Base-by-base conservation (phyloP, 1,140 invertebrate genomes). In the Apis florea region DNA sequence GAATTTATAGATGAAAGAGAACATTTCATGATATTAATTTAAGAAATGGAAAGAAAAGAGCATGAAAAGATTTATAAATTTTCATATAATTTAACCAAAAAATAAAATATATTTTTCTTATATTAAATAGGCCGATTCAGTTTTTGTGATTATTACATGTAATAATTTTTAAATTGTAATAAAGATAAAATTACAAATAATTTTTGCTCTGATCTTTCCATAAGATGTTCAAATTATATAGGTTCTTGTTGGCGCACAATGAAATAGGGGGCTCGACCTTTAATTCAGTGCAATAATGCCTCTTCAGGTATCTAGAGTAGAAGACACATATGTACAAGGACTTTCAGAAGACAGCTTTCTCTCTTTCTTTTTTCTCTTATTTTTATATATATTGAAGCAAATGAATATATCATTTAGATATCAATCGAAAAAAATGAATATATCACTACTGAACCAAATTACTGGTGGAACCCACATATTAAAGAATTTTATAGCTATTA, bases 191-290 rank as follows among this genome's bases (percentile, higher is more conserved):
- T 49, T 63, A 63, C 31, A 49, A 17, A 53, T 47, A 26, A 24
- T 59, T 49, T 78, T 78, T 74, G 83, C 82, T 85, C 83, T 87
- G 66, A 78, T 85, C 88, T 88, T 85, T 82, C 79, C 82, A 59
- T 67, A 49, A 17, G 61, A 47, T 56, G 56, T 74, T 66, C 58
- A 53, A 11, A 79, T n/a, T 85, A 67, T 75, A 89, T 76, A 89
- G 90, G 90, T 83, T 93, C 92, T 93, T 92, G 92, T 93, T 93
- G 92, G 92, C 92, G 92, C 90, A 93, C 92, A 91, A 91, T 91
- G 89, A 92, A 88, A 81, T 89, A 78, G 89, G 88, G 91, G 90
- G 90, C 91, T 92, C 90, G 83, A 92, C 90, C 90, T 90, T 90
- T 89, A 92, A 93, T 93, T 93, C 88, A 91, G 90, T 89, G 90